Base-by-base conservation (phyloP, 2,797 vertebrate species). In the Darevskia mixta region DNA sequence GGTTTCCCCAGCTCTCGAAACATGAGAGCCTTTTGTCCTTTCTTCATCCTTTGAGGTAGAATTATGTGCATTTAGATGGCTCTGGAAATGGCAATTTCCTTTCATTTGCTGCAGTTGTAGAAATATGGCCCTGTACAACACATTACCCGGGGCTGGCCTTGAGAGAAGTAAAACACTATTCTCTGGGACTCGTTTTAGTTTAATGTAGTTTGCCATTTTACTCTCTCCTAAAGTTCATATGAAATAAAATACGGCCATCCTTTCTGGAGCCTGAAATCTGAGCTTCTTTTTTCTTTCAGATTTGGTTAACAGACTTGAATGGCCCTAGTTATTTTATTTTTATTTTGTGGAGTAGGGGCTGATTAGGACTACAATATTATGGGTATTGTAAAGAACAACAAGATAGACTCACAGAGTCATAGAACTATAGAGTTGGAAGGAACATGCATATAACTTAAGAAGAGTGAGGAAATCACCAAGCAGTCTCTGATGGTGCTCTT, bases 191-290 rank as follows among this genome's bases (percentile, higher is more conserved):
- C 18, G 29, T 86, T 86, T 15, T n/a, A n/a, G 64, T 72, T 80
- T 55, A 86, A 80, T 67, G 20, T 17, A 45, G 38, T 64, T 85
- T 27, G 45, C 17, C 35, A 72, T 80, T 86, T 86, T 58, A 80
- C 27, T 86, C 20, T 43, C 45, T 80, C 49, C 49, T 7, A 18
- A 80, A 80, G 25, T 86, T 29, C 67, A 79, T 72, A 80, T 72
- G 58, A n/a, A 86, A 86, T 80, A 32, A 84, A 84, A 72, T 13
- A 72, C 13, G 5, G 29, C 5, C 17, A 38, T 71, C 75, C 32
- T 32, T 55, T 27, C 10, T 2, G 27, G 13, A 69, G 32, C 55
- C 61, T 79, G 35, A 55, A 10, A 79, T 38, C 41, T 38, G 18
- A 71, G 32, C 78, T 55, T 29, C 41, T 35, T 35, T 35, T 49